Percentiles rank a stretch among this genome's conserved stretches.
phyloP scores from a whole-genome alignment of 2,113 vertebrate genomes.

The Ciconia stormi region DNA sequence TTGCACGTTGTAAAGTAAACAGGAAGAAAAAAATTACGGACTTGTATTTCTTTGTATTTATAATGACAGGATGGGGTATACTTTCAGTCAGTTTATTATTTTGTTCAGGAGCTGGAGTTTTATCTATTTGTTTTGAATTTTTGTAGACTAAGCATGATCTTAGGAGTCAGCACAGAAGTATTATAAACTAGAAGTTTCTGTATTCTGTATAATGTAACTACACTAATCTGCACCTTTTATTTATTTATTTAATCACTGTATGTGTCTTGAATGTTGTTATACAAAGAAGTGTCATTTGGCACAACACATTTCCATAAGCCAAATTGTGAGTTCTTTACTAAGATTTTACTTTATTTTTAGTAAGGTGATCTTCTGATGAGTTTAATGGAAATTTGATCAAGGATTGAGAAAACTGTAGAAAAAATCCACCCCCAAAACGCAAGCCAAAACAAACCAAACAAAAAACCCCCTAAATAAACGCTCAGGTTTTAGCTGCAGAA shows the following conservation, averaged over 20 bases:
- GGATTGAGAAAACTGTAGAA: neutral
- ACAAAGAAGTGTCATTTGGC: neutral
- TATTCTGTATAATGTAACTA: neutral
- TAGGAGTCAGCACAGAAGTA: neutral
- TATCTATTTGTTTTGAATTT: conserved; percentile 33
- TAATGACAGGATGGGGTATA: neutral
- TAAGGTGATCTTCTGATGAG: neutral
- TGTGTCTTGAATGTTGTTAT: neutral
- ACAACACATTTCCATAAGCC: neutral
- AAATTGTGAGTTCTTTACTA: neutral
- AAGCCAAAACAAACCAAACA: neutral
- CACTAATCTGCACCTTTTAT: neutral
- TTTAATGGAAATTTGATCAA: neutral
- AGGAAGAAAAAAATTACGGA: neutral
- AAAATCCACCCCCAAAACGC: neutral
- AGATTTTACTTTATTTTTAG: neutral
- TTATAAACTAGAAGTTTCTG: conserved; percentile 6
- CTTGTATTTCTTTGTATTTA: neutral
- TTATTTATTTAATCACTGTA: neutral
- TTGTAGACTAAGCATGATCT: conserved; percentile 6
- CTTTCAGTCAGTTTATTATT: conserved; percentile 38
- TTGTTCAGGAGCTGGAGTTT: neutral
- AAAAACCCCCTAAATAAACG: neutral
- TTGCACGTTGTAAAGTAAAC: neutral
- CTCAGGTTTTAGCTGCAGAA: neutral